A percentile compares a stretch with the other conserved stretches of the same genome.
Conservation (phyloP, 2,113 vertebrate species). For the Penelope pileata region DNA sequence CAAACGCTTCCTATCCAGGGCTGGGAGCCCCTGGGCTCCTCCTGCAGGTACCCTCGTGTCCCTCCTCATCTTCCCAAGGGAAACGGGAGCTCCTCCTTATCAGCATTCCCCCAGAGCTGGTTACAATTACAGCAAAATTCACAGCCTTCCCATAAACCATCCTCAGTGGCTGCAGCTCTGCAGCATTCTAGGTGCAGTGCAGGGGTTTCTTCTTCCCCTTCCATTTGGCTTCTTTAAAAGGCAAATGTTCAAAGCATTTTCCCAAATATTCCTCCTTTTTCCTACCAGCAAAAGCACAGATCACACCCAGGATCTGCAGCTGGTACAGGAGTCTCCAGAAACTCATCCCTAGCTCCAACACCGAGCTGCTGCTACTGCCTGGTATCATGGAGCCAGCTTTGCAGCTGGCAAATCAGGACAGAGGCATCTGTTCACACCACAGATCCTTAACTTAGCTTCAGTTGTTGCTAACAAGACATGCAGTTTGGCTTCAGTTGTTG, state of each 20-base stretch:
- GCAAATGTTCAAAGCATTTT: neutral
- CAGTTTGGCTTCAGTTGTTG: neutral
- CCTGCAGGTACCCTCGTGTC: neutral
- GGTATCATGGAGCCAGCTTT: neutral
- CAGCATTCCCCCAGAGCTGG: neutral
- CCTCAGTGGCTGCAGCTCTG: neutral
- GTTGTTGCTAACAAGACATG: neutral
- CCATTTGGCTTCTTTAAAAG: neutral
- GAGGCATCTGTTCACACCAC: neutral
- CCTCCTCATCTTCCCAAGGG: neutral
- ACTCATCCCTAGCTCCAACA: neutral
- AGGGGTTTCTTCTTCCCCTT: neutral
- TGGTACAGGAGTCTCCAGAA: neutral
- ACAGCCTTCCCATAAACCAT: neutral
- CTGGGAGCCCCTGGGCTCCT: neutral
- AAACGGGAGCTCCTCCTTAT: neutral
- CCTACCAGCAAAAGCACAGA: neutral
- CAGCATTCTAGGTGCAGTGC: fast-evolving
- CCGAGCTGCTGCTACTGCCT: neutral
- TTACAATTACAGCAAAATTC: neutral
- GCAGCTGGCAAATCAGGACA: neutral
- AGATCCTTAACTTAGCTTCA: neutral
- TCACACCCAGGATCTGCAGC: neutral
- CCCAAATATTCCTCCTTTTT: neutral
- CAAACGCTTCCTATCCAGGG: neutral